These are phyloP conservation scores for Xanthorhoe designata DNA, from an alignment of 2,888 invertebrate genomes.

Conservation along the genomic window DNA sequence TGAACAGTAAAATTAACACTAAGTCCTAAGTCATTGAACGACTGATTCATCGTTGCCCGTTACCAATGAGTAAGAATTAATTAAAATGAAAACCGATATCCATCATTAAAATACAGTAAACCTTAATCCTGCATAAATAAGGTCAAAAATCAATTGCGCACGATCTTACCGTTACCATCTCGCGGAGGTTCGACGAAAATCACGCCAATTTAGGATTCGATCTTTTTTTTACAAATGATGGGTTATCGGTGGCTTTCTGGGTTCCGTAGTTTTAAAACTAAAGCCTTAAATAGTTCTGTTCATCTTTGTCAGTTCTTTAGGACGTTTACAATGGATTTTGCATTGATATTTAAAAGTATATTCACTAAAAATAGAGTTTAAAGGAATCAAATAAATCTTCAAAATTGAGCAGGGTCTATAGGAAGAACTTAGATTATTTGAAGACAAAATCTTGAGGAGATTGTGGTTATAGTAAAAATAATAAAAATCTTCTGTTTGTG, in stretches of 20 bases:
- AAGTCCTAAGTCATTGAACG: slow-evolving; percentile 47
- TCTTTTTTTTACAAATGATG: slow-evolving; percentile 46
- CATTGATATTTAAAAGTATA: no score
- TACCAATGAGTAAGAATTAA: slow-evolving; percentile 81
- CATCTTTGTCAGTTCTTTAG: no score
- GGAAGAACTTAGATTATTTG: no score
- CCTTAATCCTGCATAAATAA: slow-evolving; percentile 52
- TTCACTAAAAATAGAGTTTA: no score
- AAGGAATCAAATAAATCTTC: no score
- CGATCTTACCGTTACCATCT: slow-evolving; percentile 66
- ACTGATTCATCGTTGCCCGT: slow-evolving; percentile 74
- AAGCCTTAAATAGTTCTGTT: neutral
- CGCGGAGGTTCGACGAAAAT: slow-evolving; percentile 64
- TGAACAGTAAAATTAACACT: slow-evolving; percentile 25
- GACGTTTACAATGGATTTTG: no score
- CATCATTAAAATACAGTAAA: slow-evolving; percentile 48
- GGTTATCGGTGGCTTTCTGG: slow-evolving; percentile 19
- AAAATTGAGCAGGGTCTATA: no score
- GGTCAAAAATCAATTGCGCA: slow-evolving; percentile 46
- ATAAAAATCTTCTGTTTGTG: no score
- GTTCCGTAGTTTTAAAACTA: slow-evolving; percentile 3
- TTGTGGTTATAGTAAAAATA: no score
- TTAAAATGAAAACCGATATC: slow-evolving; percentile 72
- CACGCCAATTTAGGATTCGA: slow-evolving; percentile 74
- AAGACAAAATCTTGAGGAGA: no score